A percentile compares a stretch with the other conserved stretches of the same genome.
Evolutionary conservation across 2,888 invertebrate species (phyloP).

Genomic region (Drosophila infuscata): DNA sequence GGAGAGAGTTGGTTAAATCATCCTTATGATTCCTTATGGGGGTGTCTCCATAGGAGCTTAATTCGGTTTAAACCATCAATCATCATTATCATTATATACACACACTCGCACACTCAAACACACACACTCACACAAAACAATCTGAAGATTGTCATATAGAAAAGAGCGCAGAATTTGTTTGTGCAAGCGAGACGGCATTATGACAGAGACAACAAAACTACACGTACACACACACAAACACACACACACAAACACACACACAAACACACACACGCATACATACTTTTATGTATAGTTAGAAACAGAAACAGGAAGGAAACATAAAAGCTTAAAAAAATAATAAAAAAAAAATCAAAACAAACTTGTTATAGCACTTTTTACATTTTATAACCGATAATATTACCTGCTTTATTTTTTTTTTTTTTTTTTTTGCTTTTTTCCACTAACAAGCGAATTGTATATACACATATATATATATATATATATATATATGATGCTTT

Average conservation of each 20-base stretch:
- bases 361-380: conserved; percentile 60
- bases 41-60: conserved; percentile 10
- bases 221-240: conserved; percentile 16
- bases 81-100: conserved; percentile 3
- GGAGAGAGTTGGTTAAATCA: conserved; percentile 6
- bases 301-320: conserved; percentile 26
- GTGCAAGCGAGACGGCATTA: conserved; percentile 20
- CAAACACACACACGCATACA: conserved; percentile 27
- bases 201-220: background rate
- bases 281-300: conserved; percentile 19
- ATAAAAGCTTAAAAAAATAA: conserved; percentile 40
- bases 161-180: conserved; percentile 7
- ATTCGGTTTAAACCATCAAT: conserved; percentile 10
- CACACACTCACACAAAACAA: background rate
- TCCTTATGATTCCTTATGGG: conserved; percentile 10
- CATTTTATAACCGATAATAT: conserved; percentile 42
- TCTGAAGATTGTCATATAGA: background rate
- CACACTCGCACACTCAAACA: background rate
- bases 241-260: background rate
- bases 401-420: conserved; percentile 23
- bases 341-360: conserved; percentile 30
- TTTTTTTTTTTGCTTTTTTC: conserved; percentile 15
- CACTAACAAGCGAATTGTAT: conserved; percentile 34
- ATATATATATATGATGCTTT: conserved; percentile 24
- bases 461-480: conserved; percentile 19